phyloP scores from a whole-genome alignment of 2,888 invertebrate species.

The Eupsilia transversa region DNA sequence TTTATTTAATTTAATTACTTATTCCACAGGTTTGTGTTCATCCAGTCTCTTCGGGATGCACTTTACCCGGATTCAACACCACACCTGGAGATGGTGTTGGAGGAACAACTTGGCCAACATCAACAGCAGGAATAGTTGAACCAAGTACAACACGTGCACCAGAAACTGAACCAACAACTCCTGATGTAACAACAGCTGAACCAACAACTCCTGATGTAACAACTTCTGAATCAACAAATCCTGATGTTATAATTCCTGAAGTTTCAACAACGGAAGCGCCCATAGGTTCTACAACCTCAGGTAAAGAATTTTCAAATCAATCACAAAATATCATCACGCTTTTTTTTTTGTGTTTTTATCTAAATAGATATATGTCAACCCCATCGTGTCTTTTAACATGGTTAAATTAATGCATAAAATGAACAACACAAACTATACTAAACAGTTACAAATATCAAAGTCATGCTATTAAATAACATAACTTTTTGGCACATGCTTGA shows the following conservation, averaged over 20 bases:
- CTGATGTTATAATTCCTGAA: not conserved
- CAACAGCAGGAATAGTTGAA: not conserved
- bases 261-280: no score
- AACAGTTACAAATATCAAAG: no score
- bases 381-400: no score
- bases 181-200: not conserved
- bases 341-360: no score
- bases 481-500: no score
- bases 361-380: no score
- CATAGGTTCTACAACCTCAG: no score
- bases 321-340: not conserved
- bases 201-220: not conserved
- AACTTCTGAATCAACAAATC: not conserved
- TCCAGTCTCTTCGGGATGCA: slow-evolving; percentile 71
- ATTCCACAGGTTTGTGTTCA: slow-evolving; percentile 75
- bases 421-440: no score
- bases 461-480: no score
- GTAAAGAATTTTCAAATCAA: not conserved
- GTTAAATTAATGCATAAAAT: no score
- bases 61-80: slow-evolving; percentile 62
- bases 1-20: no score
- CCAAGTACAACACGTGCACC: no score
- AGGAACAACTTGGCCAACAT: slow-evolving; percentile 30
- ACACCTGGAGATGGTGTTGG: not conserved
- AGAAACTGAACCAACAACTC: not conserved